These are phyloP conservation scores for Anhinga anhinga DNA, from an alignment of 2,113 vertebrate species.

Conservation along the genomic window DNA sequence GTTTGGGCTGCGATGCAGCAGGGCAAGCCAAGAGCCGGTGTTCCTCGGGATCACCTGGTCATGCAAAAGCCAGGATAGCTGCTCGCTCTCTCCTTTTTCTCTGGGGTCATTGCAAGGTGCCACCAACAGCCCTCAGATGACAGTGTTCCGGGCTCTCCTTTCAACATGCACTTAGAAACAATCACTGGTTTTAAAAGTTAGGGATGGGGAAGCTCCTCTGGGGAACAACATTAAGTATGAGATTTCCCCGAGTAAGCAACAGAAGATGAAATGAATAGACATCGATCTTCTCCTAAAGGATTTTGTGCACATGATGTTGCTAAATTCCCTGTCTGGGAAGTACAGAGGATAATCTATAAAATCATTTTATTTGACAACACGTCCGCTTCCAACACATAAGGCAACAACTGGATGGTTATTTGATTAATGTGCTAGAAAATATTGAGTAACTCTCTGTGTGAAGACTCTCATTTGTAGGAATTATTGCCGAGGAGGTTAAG, in stretches of 20 bases:
- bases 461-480: slow-evolving; percentile 58
- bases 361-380: slow-evolving; percentile 68
- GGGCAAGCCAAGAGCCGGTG: background rate
- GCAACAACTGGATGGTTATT: slow-evolving; percentile 63
- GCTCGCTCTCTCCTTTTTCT: background rate
- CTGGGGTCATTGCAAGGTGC: background rate
- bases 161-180: background rate
- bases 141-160: background rate
- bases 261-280: slow-evolving; percentile 51
- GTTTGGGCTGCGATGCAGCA: background rate
- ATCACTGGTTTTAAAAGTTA: background rate
- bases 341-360: slow-evolving; percentile 60
- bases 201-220: background rate
- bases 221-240: background rate
- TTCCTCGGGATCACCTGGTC: background rate
- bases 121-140: background rate
- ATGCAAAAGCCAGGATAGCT: background rate
- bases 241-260: slow-evolving; percentile 50
- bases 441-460: slow-evolving; percentile 13
- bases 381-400: slow-evolving; percentile 26
- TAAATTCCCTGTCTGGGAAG: slow-evolving; percentile 49
- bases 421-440: slow-evolving; percentile 62
- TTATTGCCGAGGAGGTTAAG: slow-evolving; percentile 41
- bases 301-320: slow-evolving; percentile 30
- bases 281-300: slow-evolving; percentile 51